Evolutionary conservation across 2,888 invertebrate species (phyloP).

Genomic region (Yponomeuta cagnagella): DNA sequence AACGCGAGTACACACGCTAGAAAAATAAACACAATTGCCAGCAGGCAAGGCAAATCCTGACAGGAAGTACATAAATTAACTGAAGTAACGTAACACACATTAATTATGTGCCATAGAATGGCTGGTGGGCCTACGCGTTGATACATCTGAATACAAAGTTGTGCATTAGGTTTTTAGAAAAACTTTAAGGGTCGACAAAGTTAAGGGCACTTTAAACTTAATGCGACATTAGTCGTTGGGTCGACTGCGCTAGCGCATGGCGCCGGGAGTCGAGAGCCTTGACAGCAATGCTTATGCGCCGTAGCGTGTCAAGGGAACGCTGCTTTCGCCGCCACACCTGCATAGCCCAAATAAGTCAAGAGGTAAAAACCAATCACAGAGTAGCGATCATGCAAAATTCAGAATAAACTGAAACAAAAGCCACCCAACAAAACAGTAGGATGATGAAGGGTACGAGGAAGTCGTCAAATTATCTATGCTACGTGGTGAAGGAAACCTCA

Average conservation of each 20-base stretch:
- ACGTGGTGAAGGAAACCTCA: slow-evolving; percentile 37
- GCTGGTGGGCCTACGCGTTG: not conserved
- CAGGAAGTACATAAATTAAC: slow-evolving; percentile 5
- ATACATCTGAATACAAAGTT: not conserved
- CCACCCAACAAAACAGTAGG: slow-evolving; percentile 9
- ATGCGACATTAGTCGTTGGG: slow-evolving; percentile 5
- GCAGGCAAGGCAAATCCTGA: slow-evolving; percentile 5
- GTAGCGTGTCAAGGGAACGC: slow-evolving; percentile 74
- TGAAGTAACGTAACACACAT: slow-evolving; percentile 1
- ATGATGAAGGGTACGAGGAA: slow-evolving; percentile 3
- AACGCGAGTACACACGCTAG: not conserved
- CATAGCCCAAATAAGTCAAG: slow-evolving; percentile 38
- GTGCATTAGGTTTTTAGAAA: not conserved
- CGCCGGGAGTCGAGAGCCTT: slow-evolving; percentile 50
- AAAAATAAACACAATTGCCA: slow-evolving; percentile 3
- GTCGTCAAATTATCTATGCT: slow-evolving; percentile 19
- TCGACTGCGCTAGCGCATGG: slow-evolving; percentile 7
- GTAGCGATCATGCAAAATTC: slow-evolving; percentile 15
- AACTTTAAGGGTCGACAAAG: not conserved
- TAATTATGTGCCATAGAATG: not conserved
- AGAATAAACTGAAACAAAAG: slow-evolving; percentile 26
- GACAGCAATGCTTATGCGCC: slow-evolving; percentile 73
- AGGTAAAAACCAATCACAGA: slow-evolving; percentile 19
- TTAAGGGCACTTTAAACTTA: not conserved
- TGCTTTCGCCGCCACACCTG: slow-evolving; percentile 73